Base-by-base conservation (phyloP, 2,888 invertebrate genomes). In the Amblyteles armatorius region DNA sequence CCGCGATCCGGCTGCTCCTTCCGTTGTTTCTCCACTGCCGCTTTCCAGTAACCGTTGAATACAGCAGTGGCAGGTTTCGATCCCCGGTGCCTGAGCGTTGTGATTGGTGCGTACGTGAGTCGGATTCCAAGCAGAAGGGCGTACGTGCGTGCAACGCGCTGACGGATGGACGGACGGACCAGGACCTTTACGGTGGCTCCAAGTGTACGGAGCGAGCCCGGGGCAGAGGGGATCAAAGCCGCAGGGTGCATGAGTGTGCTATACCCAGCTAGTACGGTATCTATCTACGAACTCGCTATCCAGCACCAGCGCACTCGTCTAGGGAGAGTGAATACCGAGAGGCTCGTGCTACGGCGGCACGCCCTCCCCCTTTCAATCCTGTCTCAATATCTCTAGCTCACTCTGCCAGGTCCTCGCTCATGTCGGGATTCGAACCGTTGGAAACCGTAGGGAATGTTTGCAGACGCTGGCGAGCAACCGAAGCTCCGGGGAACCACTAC, bases 81-180 rank as follows among this genome's bases (percentile, higher is more conserved):
- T 90, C 90, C 90, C 82, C 87, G 80, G 48, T 55, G 68, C 82
- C 74, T 76, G 72, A 77, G 89, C 89, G 88, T 88, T 89, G 88
- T 89, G 89, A 89, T 89, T 89, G 89, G 88, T 86, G 86, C 83
- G 88, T 88, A 89, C 89, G 89, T 89, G 89, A 88, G 84, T 87
- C 77, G 91, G 81, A 87, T 87, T 73, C 73, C 81, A 85, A 88
- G 68, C 81, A 84, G 65, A 88, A 86, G 86, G 84, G 83, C 77
- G 84, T 87, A 86, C 87, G 87, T 88, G 88, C 87, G 84, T 88
- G 85, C 85, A 85, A 87, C 87, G 84, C 85, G 84, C 87, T 79
- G 82, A 80, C 78, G 57, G 57, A 57, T 57, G 80, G 83, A 79
- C 83, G 52, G 77, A 52, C 44, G 68, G 67, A 78, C 79, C 72